These are phyloP conservation scores for Semibalanus balanoides DNA, from an alignment of 1,140 invertebrate genomes.

Conservation along the genomic window DNA sequence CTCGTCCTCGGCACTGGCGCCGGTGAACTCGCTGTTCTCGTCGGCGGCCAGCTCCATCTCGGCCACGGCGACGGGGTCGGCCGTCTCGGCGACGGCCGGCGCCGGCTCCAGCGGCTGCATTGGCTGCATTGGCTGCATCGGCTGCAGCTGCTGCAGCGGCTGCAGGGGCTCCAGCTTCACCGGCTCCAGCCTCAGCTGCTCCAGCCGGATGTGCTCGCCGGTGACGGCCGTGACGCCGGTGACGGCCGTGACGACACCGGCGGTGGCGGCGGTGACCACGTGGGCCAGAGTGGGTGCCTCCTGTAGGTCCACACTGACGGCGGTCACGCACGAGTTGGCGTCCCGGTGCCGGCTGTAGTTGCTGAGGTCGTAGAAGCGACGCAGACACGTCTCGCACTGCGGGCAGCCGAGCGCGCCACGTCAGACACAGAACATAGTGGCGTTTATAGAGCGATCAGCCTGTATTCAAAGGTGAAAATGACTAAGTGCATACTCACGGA, in stretches of 20 bases:
- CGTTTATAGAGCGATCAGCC: too few relatives aligned
- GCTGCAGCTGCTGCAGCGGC: not conserved
- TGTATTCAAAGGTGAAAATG: too few relatives aligned
- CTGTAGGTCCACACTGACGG: not conserved
- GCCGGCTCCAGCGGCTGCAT: not conserved
- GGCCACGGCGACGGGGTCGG: not conserved
- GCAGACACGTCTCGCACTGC: slow-evolving; percentile 5
- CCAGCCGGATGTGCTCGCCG: not conserved
- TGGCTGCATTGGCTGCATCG: not conserved
- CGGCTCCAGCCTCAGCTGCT: too few relatives aligned
- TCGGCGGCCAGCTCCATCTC: not conserved
- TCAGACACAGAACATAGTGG: too few relatives aligned
- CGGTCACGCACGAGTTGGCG: not conserved
- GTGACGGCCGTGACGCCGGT: not conserved
- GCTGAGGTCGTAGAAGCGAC: not conserved
- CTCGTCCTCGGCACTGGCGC: not conserved
- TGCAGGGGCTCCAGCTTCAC: not conserved
- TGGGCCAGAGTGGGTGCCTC: not conserved
- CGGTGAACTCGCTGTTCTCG: not conserved
- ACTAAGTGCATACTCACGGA: too few relatives aligned
- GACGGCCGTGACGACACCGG: not conserved
- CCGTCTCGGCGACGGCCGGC: not conserved
- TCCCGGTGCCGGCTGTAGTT: not conserved
- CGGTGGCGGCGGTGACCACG: not conserved
- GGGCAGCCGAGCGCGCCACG: too few relatives aligned